Conservation (phyloP, 2,888 invertebrate genomes). For the Hermodice carunculata region DNA sequence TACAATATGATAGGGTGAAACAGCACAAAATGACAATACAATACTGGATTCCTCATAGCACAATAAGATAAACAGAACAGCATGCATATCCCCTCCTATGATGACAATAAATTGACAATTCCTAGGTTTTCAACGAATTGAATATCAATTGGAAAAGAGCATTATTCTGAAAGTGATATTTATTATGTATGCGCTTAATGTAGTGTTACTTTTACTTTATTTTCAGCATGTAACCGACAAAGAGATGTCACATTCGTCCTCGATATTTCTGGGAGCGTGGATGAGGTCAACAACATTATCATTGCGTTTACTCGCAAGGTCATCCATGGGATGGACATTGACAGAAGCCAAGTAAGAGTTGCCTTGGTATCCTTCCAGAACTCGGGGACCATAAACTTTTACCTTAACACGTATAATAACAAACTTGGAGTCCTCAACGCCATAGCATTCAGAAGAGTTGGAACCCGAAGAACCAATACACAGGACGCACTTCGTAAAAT, state of each 20-base stretch:
- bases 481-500: slow-evolving; percentile 24
- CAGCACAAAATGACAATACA: too few relatives aligned
- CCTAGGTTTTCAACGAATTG: too few relatives aligned
- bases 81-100: too few relatives aligned
- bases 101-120: too few relatives aligned
- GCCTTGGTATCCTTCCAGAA: slow-evolving; percentile 22
- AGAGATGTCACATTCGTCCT: slow-evolving; percentile 31
- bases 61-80: too few relatives aligned
- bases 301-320: slow-evolving; percentile 16
- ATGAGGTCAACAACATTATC: slow-evolving; percentile 14
- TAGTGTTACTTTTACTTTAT: not conserved
- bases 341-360: slow-evolving; percentile 18
- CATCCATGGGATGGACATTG: slow-evolving; percentile 18
- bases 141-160: too few relatives aligned
- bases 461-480: slow-evolving; percentile 32
- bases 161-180: too few relatives aligned
- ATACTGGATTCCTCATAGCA: too few relatives aligned
- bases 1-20: too few relatives aligned
- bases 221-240: slow-evolving; percentile 18
- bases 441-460: slow-evolving; percentile 18
- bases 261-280: slow-evolving; percentile 27
- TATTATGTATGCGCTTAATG: too few relatives aligned
- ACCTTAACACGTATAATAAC: slow-evolving; percentile 17
- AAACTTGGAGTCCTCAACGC: slow-evolving; percentile 29
- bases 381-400: slow-evolving; percentile 13